Percentiles rank a stretch among this genome's conserved stretches.
phyloP scores from a whole-genome alignment of 2,888 invertebrate species.

The Scelioninae gen. 1 region DNA sequence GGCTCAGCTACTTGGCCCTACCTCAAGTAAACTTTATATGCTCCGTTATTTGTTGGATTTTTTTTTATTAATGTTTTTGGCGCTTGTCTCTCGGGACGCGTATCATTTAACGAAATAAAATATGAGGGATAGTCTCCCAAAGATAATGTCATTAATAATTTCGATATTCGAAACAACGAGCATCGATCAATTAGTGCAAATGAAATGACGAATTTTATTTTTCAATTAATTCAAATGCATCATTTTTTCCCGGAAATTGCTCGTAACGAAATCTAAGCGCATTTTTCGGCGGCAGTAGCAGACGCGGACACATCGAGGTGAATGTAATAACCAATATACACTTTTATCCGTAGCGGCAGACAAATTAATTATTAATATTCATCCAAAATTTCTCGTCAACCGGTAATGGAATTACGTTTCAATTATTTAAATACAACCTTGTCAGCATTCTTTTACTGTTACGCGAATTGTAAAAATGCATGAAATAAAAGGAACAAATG shows the following conservation, averaged over 20 bases:
- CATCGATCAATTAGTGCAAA: conserved; percentile 59
- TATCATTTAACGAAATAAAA: conserved; percentile 30
- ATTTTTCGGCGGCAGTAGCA: conserved; percentile 28
- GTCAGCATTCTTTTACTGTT: conserved; percentile 43
- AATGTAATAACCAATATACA: conserved; percentile 60
- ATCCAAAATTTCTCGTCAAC: conserved; percentile 63
- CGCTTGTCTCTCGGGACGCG: conserved; percentile 13
- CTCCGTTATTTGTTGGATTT: neutral
- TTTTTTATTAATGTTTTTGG: conserved; percentile 21
- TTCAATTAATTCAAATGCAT: conserved; percentile 41
- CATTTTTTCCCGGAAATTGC: conserved; percentile 33
- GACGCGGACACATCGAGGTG: conserved; percentile 29
- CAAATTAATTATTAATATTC: conserved; percentile 68
- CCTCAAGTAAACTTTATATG: conserved; percentile 43
- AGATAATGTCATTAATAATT: conserved; percentile 60
- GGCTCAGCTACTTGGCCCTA: conserved; percentile 34
- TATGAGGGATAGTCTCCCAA: conserved; percentile 18
- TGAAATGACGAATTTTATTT: conserved; percentile 63
- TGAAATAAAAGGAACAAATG: conserved; percentile 45
- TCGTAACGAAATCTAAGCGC: conserved; percentile 35
- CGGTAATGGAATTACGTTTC: conserved; percentile 62
- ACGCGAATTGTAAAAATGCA: conserved; percentile 25
- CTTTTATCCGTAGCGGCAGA: conserved; percentile 61
- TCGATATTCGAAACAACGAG: conserved; percentile 32
- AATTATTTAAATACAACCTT: conserved; percentile 61